These are phyloP conservation scores for Agrilus biguttatus DNA, from an alignment of 2,888 invertebrate species.

Conservation along the genomic window DNA sequence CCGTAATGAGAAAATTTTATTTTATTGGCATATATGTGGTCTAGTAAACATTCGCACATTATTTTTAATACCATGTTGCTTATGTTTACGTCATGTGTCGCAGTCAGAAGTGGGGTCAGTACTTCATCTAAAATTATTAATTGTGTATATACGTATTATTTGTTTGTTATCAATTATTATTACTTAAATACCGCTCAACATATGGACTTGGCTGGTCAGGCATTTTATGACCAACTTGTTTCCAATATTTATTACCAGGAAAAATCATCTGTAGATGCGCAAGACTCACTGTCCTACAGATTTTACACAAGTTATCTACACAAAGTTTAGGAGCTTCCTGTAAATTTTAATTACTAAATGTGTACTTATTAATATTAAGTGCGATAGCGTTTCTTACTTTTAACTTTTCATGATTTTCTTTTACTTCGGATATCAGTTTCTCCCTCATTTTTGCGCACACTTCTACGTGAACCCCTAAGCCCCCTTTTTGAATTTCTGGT, in stretches of 20 bases:
- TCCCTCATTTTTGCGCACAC: conserved; percentile 70
- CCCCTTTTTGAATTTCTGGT: conserved; percentile 35
- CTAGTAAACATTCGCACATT: conserved; percentile 77
- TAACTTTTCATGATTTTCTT: conserved; percentile 57
- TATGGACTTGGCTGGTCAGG: conserved; percentile 43
- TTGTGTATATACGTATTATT: neutral
- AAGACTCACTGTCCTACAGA: conserved; percentile 61
- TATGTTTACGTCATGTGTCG: conserved; percentile 57
- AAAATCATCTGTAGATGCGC: conserved; percentile 74
- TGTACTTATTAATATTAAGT: neutral
- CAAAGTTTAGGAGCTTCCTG: conserved; percentile 61
- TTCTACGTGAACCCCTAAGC: conserved; percentile 57
- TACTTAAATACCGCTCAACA: conserved; percentile 61
- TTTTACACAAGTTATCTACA: conserved; percentile 53
- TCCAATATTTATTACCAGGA: conserved; percentile 57
- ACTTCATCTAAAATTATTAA: conserved; percentile 47
- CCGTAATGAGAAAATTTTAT: conserved; percentile 72
- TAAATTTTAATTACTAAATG: neutral
- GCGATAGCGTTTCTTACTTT: conserved; percentile 37
- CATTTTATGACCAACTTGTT: conserved; percentile 27
- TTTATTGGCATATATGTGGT: conserved; percentile 68
- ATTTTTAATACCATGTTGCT: conserved; percentile 66
- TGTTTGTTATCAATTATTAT: neutral
- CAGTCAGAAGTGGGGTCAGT: conserved; percentile 59
- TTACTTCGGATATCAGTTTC: conserved; percentile 66